A percentile compares a stretch with the other conserved stretches of the same genome.
Evolutionary conservation across 37 sponge, comb jelly and placozoan species (phyloP).

Genomic region (Axinella damicornis): DNA sequence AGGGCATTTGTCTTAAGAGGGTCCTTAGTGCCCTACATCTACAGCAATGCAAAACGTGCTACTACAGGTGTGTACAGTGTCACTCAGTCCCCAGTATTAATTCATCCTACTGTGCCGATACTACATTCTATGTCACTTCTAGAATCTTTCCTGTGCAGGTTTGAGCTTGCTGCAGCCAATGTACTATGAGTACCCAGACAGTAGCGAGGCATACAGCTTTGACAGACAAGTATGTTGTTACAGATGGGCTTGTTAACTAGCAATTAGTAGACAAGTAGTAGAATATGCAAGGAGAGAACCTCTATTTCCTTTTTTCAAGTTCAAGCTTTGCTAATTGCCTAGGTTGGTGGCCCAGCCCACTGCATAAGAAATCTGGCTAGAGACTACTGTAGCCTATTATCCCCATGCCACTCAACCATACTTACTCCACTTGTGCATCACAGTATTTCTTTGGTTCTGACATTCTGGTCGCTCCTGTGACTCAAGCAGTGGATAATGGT

Average conservation of each 20-base stretch:
- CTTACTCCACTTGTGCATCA: not conserved
- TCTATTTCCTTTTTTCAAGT: not conserved
- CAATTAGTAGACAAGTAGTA: too few species aligned
- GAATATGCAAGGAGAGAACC: too few species aligned
- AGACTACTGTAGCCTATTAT: too few species aligned
- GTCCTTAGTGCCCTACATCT: conserved; percentile 76
- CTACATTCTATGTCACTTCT: too few species aligned
- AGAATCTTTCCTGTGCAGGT: not conserved
- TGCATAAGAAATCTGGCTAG: not conserved
- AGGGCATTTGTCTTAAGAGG: conserved; percentile 42
- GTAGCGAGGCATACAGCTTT: conserved; percentile 43
- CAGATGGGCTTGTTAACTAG: too few species aligned
- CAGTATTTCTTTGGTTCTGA: conserved; percentile 68
- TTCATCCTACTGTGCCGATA: too few species aligned
- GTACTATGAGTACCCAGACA: conserved; percentile 73
- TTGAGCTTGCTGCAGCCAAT: conserved; percentile 45
- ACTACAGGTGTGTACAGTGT: not conserved
- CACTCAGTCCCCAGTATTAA: too few species aligned
- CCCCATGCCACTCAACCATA: too few species aligned
- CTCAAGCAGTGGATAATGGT: conserved; percentile 30
- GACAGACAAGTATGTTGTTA: conserved; percentile 5
- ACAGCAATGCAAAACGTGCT: conserved; percentile 62
- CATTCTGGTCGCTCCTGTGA: conserved; percentile 61
- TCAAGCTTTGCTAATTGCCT: not conserved
- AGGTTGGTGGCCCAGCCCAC: too few species aligned